A percentile compares a stretch with the other conserved stretches of the same genome.
phyloP scores from a whole-genome alignment of 2,888 invertebrate species.

The Eristalinus sepulchralis region DNA sequence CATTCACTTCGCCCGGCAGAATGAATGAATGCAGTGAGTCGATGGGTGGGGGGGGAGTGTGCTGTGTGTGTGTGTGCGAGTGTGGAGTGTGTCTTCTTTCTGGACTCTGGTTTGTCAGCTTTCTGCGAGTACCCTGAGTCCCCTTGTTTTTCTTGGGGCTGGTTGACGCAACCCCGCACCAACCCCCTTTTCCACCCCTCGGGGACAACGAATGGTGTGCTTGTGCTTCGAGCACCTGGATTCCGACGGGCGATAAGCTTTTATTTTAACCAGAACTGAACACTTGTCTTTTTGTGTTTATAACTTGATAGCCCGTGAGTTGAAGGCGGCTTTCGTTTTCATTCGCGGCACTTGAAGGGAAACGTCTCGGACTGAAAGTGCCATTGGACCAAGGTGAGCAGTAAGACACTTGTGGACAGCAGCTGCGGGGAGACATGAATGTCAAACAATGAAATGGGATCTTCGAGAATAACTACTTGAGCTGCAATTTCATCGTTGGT shows the following conservation, averaged over 20 bases:
- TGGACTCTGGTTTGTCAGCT: neutral
- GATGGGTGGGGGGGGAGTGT: too few species aligned
- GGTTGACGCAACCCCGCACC: too few species aligned
- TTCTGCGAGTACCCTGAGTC: neutral
- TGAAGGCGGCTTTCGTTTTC: neutral
- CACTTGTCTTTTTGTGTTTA: neutral
- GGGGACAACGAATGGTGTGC: neutral
- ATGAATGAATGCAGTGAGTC: conserved; percentile 22
- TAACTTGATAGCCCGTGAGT: neutral
- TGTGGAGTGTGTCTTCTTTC: neutral
- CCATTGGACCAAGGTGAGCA: neutral
- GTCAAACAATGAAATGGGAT: neutral
- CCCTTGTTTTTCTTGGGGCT: neutral
- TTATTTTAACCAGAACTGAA: neutral
- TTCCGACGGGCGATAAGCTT: neutral
- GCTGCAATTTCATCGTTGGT: too few species aligned
- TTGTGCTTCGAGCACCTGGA: neutral
- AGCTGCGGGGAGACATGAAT: too few species aligned
- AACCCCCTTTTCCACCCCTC: too few species aligned
- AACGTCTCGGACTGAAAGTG: neutral
- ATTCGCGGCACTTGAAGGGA: neutral
- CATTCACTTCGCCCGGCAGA: conserved; percentile 33
- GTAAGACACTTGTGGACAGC: neutral
- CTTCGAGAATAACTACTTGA: too few species aligned
- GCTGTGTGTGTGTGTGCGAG: neutral